These are phyloP conservation scores for Rhinella marina DNA, from an alignment of 2,797 vertebrate genomes.

Conservation along the genomic window DNA sequence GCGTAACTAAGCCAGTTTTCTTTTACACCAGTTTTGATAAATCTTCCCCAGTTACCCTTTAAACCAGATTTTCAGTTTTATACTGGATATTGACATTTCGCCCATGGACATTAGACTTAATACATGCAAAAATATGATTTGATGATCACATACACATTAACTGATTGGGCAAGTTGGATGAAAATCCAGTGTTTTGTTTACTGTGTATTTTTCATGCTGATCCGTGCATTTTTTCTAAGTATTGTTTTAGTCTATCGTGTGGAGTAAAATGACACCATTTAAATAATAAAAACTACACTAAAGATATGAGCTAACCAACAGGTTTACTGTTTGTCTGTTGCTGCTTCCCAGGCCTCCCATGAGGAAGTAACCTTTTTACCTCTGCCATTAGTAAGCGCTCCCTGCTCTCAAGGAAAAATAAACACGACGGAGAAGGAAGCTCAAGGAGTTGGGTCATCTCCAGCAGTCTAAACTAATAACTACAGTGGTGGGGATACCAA, in stretches of 20 bases:
- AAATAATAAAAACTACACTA: neutral
- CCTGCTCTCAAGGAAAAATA: conserved; percentile 49
- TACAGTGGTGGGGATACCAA: conserved; percentile 20
- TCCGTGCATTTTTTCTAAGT: neutral
- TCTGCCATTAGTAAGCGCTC: conserved; percentile 26
- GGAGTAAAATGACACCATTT: neutral
- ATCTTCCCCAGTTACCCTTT: too few relatives aligned
- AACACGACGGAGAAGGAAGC: conserved; percentile 36
- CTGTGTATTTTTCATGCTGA: neutral
- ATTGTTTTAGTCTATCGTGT: neutral
- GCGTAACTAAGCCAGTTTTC: too few relatives aligned
- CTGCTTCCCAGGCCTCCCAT: conserved; percentile 41
- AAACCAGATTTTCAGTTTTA: neutral
- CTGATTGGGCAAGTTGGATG: neutral
- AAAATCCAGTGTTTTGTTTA: neutral
- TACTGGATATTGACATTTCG: neutral
- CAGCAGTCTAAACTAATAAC: conserved; percentile 24
- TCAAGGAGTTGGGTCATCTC: conserved; percentile 41
- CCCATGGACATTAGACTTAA: too few relatives aligned
- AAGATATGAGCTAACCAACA: neutral
- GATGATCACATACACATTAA: neutral
- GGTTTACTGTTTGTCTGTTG: conserved; percentile 1
- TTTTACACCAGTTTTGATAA: too few relatives aligned
- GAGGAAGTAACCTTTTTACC: conserved; percentile 46
- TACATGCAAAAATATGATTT: too few relatives aligned